Percentiles rank a stretch among this genome's conserved stretches.
Conservation (phyloP, 2,888 invertebrate species). For the Matsumyia berberina region DNA sequence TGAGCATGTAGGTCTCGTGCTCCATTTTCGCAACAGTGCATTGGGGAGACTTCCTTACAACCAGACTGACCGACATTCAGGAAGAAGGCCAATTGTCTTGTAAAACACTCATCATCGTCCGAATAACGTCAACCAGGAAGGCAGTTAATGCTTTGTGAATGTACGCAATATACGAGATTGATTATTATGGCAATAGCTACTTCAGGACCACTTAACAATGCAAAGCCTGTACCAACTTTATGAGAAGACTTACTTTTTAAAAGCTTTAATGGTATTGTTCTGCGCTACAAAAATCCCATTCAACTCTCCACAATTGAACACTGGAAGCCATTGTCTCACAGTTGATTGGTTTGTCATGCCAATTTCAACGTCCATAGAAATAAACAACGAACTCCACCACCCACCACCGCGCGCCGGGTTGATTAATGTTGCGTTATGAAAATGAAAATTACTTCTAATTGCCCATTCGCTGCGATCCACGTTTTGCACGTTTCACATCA, state of each 20-base stretch:
- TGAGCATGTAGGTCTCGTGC: no score
- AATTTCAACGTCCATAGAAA: neutral
- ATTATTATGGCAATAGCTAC: no score
- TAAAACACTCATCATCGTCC: no score
- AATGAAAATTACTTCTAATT: constrained; percentile 47
- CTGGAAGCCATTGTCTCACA: neutral
- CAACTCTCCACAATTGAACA: neutral
- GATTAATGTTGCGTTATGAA: constrained; percentile 53
- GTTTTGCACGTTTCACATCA: constrained; percentile 35
- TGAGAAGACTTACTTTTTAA: neutral
- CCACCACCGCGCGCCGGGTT: neutral
- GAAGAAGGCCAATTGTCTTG: no score
- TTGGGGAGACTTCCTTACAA: no score
- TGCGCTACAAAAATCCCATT: neutral
- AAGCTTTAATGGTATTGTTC: neutral
- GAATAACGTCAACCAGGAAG: no score
- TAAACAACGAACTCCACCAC: neutral
- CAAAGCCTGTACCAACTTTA: no score
- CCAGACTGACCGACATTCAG: no score
- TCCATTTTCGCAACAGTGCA: no score
- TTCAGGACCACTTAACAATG: no score
- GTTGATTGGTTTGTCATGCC: neutral
- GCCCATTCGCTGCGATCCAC: constrained; percentile 36
- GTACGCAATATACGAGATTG: no score
- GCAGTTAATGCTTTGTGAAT: no score